Evolutionary conservation across 2,797 vertebrate species (phyloP).

Genomic region (Sebastes aleutianus): DNA sequence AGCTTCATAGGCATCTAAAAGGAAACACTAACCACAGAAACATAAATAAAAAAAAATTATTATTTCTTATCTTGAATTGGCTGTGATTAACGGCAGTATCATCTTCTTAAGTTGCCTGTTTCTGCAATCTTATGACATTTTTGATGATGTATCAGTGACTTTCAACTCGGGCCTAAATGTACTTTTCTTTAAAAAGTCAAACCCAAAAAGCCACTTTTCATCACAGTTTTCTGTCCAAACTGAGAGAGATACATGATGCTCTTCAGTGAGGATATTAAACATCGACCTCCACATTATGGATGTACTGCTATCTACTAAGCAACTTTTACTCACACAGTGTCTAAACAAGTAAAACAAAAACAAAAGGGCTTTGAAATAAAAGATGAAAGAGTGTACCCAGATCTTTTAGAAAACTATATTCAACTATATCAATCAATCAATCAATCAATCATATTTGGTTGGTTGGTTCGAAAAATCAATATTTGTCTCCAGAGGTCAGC

Average conservation of each 20-base stretch:
- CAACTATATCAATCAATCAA: background rate
- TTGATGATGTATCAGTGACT: background rate
- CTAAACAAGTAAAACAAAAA: slow-evolving; percentile 4
- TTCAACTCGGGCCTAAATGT: background rate
- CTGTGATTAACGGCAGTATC: too few species aligned
- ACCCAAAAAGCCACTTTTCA: background rate
- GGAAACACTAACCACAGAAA: too few species aligned
- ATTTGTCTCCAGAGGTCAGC: background rate
- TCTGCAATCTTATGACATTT: background rate
- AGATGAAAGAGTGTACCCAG: background rate
- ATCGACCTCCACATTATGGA: background rate
- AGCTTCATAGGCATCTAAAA: background rate
- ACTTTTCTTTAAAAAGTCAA: background rate
- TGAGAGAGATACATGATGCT: slow-evolving; percentile 20
- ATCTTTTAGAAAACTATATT: background rate
- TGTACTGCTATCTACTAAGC: background rate
- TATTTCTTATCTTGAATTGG: too few species aligned
- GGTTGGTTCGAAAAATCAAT: background rate
- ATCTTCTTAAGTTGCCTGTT: background rate
- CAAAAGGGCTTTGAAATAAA: background rate
- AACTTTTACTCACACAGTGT: background rate
- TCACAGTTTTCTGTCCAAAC: slow-evolving; percentile 12
- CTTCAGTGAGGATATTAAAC: slow-evolving; percentile 26
- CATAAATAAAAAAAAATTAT: too few species aligned
- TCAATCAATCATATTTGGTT: too few species aligned